Evolutionary conservation across 2,113 vertebrate genomes (phyloP), one percentile per base, ranked within the genome.

Genomic region (Paedocypris sp.): DNA sequence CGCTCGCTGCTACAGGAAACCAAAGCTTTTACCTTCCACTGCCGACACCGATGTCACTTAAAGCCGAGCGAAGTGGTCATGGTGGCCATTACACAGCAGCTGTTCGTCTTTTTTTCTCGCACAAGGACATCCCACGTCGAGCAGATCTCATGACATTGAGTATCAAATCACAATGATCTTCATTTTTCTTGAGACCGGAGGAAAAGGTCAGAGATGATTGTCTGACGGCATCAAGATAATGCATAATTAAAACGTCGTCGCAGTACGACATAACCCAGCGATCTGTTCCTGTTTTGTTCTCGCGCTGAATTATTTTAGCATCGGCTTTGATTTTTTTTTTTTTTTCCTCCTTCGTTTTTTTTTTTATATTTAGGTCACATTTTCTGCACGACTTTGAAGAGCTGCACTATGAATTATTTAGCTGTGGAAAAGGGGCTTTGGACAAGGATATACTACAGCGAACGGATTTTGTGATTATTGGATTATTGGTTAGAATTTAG

Each of bases 311-410:
- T 49, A n/a, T n/a, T n/a, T n/a, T n/a, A n/a, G n/a, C n/a, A n/a
- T n/a, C n/a, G n/a, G n/a, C n/a, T n/a, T n/a, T n/a, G n/a, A n/a
- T n/a, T 47, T 16, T 36, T 66, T 68, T 63, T 54, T 51, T 49
- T 46, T 29, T 47, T 67, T 78, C 71, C 33, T 26, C 46, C 76
- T 82, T 80, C 79, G 73, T 77, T 73, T 71, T 73, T 60, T 22
- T 26, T 75, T 51, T n/a, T n/a, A n/a, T 77, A 75, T 82, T 80
- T 77, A 74, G 78, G 68, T 69, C 79, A 75, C 35, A 70, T 60
- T 67, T 72, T 71, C 67, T 53, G 43, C 41, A 62, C 18, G 42
- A 68, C 67, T 78, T 75, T 81, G 68, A 81, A 72, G 69, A 74
- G 64, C 36, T 46, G 38, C 29, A 18, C 8, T 65, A 68, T 58